Evolutionary conservation across 2,888 invertebrate genomes (phyloP).

Genomic region (Lepidonotus clava): DNA sequence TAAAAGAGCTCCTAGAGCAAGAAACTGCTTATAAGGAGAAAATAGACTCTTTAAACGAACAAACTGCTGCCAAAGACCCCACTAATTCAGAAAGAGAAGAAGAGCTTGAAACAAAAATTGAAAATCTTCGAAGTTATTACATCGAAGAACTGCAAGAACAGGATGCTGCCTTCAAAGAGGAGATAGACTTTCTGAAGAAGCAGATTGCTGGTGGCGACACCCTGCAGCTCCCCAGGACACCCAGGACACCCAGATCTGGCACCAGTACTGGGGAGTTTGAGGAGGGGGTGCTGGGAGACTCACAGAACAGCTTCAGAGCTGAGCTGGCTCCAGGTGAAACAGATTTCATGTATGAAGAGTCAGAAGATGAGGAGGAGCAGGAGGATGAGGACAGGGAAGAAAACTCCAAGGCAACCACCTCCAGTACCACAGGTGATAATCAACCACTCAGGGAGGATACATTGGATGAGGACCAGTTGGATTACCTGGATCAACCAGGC

Average conservation of each 20-base stretch:
- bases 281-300: slow-evolving; percentile 24
- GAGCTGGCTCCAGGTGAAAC: background rate
- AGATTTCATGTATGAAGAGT: slow-evolving; percentile 39
- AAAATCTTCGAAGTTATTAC: background rate
- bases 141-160: background rate
- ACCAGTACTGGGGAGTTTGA: background rate
- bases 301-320: slow-evolving; percentile 8
- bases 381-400: background rate
- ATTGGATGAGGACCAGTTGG: background rate
- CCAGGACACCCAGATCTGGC: background rate
- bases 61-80: background rate
- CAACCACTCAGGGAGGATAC: background rate
- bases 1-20: background rate
- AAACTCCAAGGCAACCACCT: background rate
- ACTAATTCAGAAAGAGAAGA: background rate
- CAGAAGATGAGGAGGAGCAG: background rate
- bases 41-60: background rate
- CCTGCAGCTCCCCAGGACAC: background rate
- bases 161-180: background rate
- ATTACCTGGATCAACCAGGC: background rate
- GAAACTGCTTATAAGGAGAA: background rate
- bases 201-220: background rate
- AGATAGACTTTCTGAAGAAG: background rate
- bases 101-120: background rate
- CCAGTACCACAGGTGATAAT: background rate